Evolutionary conservation across 2,888 invertebrate species (phyloP).

Genomic region (Mythimna lalbum): DNA sequence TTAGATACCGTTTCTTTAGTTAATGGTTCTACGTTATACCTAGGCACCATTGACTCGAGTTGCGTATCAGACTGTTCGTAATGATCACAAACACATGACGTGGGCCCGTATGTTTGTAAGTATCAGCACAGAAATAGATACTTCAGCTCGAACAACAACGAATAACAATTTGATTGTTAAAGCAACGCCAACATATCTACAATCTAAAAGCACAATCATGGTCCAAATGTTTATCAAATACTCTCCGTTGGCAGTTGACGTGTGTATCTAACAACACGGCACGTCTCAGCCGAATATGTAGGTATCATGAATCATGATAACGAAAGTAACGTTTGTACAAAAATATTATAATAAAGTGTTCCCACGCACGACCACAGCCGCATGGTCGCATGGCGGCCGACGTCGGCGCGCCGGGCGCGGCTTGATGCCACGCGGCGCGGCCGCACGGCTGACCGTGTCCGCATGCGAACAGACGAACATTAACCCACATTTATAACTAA

Average conservation of each 20-base stretch:
- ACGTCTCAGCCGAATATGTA: slow-evolving; percentile 42
- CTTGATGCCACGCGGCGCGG: neutral
- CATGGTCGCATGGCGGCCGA: neutral
- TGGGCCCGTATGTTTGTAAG: neutral
- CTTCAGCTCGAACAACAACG: slow-evolving; percentile 35
- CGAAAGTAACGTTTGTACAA: slow-evolving; percentile 42
- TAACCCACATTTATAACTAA: slow-evolving; percentile 50
- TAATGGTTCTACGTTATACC: slow-evolving; percentile 1
- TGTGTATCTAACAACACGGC: slow-evolving; percentile 44
- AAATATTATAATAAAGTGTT: slow-evolving; percentile 50
- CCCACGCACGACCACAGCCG: slow-evolving; percentile 26
- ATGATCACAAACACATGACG: slow-evolving; percentile 31
- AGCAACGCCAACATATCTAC: slow-evolving; percentile 28
- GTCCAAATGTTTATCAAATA: slow-evolving; percentile 56
- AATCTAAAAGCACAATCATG: slow-evolving; percentile 37
- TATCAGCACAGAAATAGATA: slow-evolving; percentile 29
- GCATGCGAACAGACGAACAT: slow-evolving; percentile 23
- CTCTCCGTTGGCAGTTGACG: slow-evolving; percentile 45
- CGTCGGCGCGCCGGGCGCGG: neutral
- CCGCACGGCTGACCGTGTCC: slow-evolving; percentile 22
- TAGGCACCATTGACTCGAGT: too few relatives aligned
- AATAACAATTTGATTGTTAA: slow-evolving; percentile 47
- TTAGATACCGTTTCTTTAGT: slow-evolving; percentile 12
- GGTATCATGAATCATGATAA: slow-evolving; percentile 34
- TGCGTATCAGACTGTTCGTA: slow-evolving; percentile 1